A percentile compares a stretch with the other conserved stretches of the same genome.
phyloP scores from a whole-genome alignment of 2,113 vertebrate genomes.

The Neodontobutis hainanensis region DNA sequence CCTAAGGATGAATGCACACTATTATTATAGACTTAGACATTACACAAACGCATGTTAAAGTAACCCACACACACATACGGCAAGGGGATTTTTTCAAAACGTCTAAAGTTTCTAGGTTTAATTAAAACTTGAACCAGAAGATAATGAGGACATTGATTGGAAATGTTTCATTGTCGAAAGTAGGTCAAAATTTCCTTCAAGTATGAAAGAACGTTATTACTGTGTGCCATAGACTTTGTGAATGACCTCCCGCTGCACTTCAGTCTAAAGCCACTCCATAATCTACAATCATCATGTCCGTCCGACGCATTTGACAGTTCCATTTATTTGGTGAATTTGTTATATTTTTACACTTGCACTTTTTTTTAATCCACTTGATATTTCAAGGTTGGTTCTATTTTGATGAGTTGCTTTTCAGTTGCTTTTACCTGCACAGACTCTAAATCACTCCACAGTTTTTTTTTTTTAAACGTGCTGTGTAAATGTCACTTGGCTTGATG shows the following conservation, averaged over 20 bases:
- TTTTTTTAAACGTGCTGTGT: not conserved
- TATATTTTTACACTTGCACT: not conserved
- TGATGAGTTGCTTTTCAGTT: not conserved
- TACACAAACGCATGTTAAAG: too few relatives aligned
- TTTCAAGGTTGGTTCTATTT: not conserved
- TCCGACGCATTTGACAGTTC: too few relatives aligned
- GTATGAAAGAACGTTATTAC: not conserved
- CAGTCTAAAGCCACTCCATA: too few relatives aligned
- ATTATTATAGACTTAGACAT: too few relatives aligned
- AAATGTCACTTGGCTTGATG: not conserved
- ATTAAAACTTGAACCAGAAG: not conserved
- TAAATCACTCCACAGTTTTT: not conserved
- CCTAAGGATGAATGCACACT: too few relatives aligned
- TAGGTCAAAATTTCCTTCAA: not conserved
- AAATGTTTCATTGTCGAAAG: not conserved
- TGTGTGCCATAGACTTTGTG: not conserved
- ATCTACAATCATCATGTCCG: too few relatives aligned
- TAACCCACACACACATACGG: too few relatives aligned
- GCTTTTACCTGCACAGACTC: not conserved
- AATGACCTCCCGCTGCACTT: not conserved
- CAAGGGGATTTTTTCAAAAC: too few relatives aligned
- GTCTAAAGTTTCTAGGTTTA: not conserved
- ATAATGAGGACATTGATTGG: not conserved
- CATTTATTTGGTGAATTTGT: too few relatives aligned
- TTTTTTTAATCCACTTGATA: not conserved